Percentiles rank a stretch among this genome's conserved stretches.
These are phyloP conservation scores for Halichoeres trimaculatus DNA, from an alignment of 2,113 vertebrate genomes.

Conservation along the genomic window DNA sequence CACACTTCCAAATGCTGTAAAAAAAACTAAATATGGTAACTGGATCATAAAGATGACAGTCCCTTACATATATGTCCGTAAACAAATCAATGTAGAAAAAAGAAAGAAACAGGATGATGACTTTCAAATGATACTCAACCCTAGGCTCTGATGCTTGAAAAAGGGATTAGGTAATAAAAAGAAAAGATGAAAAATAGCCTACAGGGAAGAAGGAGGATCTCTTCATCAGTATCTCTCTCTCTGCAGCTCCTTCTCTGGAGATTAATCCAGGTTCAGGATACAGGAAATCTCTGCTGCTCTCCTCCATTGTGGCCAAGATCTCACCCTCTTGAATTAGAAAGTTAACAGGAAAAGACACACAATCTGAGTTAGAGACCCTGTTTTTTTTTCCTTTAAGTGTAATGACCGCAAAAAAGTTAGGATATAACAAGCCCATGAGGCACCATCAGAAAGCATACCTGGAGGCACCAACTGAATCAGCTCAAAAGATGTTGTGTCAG, in stretches of 20 bases:
- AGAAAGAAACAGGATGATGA: background rate
- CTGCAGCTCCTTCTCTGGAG: constrained; percentile 78
- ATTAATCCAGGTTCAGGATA: constrained; percentile 87
- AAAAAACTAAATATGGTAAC: too few species aligned
- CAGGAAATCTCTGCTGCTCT: constrained; percentile 92
- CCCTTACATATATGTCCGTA: background rate
- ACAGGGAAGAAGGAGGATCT: constrained; percentile 87
- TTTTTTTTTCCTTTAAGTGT: constrained; percentile 46
- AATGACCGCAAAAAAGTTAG: constrained; percentile 40
- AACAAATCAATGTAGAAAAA: background rate
- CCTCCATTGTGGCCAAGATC: constrained; percentile 87
- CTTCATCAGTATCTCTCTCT: constrained; percentile 92
- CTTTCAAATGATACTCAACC: background rate
- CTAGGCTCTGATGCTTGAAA: constrained; percentile 10
- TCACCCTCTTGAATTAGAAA: constrained; percentile 84
- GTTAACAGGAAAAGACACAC: constrained; percentile 32
- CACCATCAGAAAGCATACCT: constrained; percentile 85
- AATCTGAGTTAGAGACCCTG: constrained; percentile 31
- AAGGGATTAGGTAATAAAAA: constrained; percentile 9
- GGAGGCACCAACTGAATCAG: constrained; percentile 93
- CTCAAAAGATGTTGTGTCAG: constrained; percentile 92
- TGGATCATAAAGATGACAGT: too few species aligned
- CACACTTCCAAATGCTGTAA: too few species aligned
- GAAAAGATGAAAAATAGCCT: constrained; percentile 59
- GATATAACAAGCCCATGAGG: constrained; percentile 47